Base-by-base conservation (phyloP, 2,797 vertebrate genomes). In the Sebastiscus albofasciatus region DNA sequence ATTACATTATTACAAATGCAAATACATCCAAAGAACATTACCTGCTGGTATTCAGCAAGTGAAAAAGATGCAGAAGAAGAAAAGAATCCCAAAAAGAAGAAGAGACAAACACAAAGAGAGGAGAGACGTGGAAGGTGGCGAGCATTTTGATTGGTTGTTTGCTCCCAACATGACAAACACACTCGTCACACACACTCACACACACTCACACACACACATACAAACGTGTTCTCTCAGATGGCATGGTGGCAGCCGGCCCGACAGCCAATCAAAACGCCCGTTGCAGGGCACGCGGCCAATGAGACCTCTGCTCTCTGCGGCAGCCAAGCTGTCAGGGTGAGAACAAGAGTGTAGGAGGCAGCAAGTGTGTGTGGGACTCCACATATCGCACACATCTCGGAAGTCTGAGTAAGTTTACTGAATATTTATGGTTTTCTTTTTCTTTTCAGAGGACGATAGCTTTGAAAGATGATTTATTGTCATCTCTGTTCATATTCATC, bases 271-370 rank as follows among this genome's bases (percentile, higher is more conserved):
- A 80, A 62, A 89, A 77, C 18, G 70, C 76, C 67, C 62, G 67
- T 67, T 89, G 33, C 82, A 22, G 84, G 87, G 84, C 90, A 82
- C 2, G 2, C 62, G 11, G 92, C 90, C 92, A 93, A 91, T 90
- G 80, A 85, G 89, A 90, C 81, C 90, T 77, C 89, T 85, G 89
- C 86, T 91, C 90, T 86, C 73, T 56, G 67, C 75, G 62, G 70
- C 85, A 87, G 87, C 86, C 89, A 76, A 89, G 86, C 88, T 90
- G 90, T 91, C 88, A 86, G 92, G 84, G 77, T 82, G 86, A 87
- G 87, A 88, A 84, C 71, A 76, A 77, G 88, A 71, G 80, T 74
- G 86, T 82, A 75, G 79, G 85, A 86, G 85, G 85, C 39, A 64
- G 70, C 9, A 9, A 59, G 29, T 20, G 29, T 75, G 76, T 42